phyloP scores from a whole-genome alignment of 2,888 invertebrate species.

The Cremastinae sp. region DNA sequence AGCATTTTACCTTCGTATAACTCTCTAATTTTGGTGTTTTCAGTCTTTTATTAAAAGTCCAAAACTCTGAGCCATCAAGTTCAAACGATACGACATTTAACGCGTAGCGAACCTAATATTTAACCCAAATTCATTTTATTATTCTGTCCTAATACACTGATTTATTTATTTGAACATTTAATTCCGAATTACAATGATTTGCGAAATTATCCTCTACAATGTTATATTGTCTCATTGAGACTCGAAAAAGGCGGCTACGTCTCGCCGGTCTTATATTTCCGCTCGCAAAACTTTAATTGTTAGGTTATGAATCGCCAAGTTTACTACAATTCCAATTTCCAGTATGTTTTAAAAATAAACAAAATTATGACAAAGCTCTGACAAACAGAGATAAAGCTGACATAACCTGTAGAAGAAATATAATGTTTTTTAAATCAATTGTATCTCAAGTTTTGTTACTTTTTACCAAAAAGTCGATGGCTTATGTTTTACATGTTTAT shows the following conservation, averaged over 20 bases:
- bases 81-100: constrained; percentile 18
- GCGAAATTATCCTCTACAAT: too few relatives aligned
- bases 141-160: constrained; percentile 19
- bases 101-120: constrained; percentile 11
- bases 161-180: too few relatives aligned
- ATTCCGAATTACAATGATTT: too few relatives aligned
- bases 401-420: too few relatives aligned
- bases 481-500: too few relatives aligned
- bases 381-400: background rate
- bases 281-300: constrained; percentile 1
- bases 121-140: background rate
- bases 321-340: too few relatives aligned
- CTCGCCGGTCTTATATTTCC: constrained; percentile 21
- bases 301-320: constrained; percentile 43
- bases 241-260: constrained; percentile 9
- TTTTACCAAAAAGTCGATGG: too few relatives aligned
- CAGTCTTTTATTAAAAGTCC: constrained; percentile 1
- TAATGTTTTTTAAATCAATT: too few relatives aligned
- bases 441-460: too few relatives aligned
- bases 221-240: background rate
- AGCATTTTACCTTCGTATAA: constrained; percentile 46
- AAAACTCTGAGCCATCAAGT: constrained; percentile 23
- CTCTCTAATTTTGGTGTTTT: constrained; percentile 4
- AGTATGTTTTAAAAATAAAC: too few relatives aligned
- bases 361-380: too few relatives aligned